Evolutionary conservation across 2,888 invertebrate genomes (phyloP).

Genomic region (Hemithea aestivaria): DNA sequence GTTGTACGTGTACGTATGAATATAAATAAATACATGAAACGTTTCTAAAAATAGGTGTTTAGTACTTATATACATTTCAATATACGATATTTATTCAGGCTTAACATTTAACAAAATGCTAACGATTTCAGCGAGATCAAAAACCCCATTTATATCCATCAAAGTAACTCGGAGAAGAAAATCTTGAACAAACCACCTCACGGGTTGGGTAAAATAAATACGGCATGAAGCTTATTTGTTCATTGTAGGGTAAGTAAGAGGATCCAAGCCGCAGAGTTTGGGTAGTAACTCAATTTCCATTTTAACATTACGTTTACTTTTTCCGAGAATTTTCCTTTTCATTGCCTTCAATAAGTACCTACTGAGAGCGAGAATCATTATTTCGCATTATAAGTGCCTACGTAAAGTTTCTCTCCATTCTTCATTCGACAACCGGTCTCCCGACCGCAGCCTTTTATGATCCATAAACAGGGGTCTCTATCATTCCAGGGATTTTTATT

Average conservation of each 20-base stretch:
- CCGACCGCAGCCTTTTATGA: conserved; percentile 40
- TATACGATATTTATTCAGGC: no score
- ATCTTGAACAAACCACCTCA: background rate
- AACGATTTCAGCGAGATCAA: no score
- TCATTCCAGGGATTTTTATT: conserved; percentile 45
- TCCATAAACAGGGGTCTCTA: conserved; percentile 46
- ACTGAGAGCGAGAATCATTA: conserved; percentile 39
- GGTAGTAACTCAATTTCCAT: conserved; percentile 9
- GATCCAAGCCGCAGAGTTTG: conserved; percentile 3
- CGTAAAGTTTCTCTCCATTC: conserved; percentile 35
- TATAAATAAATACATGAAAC: no score
- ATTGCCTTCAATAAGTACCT: conserved; percentile 30
- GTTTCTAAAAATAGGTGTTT: no score
- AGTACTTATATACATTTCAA: no score
- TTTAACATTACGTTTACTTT: conserved; percentile 10
- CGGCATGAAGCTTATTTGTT: conserved; percentile 1
- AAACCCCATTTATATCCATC: background rate
- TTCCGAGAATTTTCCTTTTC: conserved; percentile 17
- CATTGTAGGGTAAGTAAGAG: conserved; percentile 2
- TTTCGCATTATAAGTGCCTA: conserved; percentile 35
- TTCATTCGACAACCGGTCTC: conserved; percentile 33
- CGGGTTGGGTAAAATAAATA: conserved; percentile 2
- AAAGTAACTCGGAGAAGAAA: conserved; percentile 1
- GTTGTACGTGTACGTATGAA: no score
- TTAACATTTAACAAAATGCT: no score